A percentile compares a stretch with the other conserved stretches of the same genome.
phyloP scores from a whole-genome alignment of 1,140 invertebrate species.

The Contarinia nasturtii region DNA sequence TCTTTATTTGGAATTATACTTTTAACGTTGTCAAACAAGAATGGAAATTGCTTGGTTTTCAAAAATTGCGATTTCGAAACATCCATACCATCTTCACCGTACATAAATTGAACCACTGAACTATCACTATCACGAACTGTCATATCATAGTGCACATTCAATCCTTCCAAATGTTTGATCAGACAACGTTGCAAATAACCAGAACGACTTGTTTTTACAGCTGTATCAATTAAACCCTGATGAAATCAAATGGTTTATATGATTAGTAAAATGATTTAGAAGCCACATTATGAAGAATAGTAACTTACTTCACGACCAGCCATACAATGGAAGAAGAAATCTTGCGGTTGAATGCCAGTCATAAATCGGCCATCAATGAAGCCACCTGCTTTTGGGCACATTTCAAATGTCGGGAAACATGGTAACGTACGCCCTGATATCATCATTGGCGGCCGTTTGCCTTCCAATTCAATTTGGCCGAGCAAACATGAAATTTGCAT shows the following conservation, averaged over 20 bases:
- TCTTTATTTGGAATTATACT: constrained; percentile 37
- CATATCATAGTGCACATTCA: constrained; percentile 77
- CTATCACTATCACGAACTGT: constrained; percentile 91
- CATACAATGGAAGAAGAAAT: constrained; percentile 99
- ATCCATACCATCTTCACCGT: constrained; percentile 96
- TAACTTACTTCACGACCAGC: constrained; percentile 82
- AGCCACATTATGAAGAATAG: background rate
- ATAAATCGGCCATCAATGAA: constrained; percentile 92
- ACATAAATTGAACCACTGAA: constrained; percentile 84
- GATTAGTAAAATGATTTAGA: background rate
- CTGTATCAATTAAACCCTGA: constrained; percentile 61
- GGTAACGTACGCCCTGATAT: constrained; percentile 82
- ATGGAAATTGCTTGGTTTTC: constrained; percentile 54
- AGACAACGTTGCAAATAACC: constrained; percentile 96
- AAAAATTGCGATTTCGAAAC: constrained; percentile 74
- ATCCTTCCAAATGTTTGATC: constrained; percentile 93
- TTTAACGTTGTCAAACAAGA: constrained; percentile 60
- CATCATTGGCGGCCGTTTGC: constrained; percentile 87
- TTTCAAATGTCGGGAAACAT: constrained; percentile 81
- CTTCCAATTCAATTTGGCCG: constrained; percentile 97
- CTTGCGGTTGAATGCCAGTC: constrained; percentile 92
- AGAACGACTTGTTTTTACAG: constrained; percentile 84
- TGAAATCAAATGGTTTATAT: background rate
- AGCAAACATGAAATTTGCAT: constrained; percentile 95
- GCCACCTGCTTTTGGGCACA: constrained; percentile 81